Conservation (phyloP, 2,888 invertebrate genomes). For the Rhagophthalmus giganteus region DNA sequence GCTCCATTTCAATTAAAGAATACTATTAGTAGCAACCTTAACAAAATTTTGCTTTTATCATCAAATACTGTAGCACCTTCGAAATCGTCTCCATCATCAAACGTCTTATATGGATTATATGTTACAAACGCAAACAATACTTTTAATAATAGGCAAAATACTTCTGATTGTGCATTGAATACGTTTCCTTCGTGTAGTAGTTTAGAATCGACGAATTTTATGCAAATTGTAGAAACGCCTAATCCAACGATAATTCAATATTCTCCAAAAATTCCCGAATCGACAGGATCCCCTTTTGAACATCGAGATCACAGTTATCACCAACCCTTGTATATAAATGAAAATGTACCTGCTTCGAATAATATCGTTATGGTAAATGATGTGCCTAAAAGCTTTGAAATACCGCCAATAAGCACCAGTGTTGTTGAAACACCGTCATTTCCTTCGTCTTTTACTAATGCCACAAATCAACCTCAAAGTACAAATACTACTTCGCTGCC, state of each 20-base stretch:
- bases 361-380: neutral
- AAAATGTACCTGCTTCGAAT: conserved; percentile 1
- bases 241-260: neutral
- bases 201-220: conserved; percentile 10
- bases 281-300: neutral
- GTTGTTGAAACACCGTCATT: conserved; percentile 1
- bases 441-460: neutral
- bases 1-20: conserved; percentile 8
- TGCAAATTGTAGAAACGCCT: conserved; percentile 17
- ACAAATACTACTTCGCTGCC: conserved; percentile 1
- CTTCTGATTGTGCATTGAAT: conserved; percentile 7
- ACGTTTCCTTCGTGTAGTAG: conserved; percentile 5
- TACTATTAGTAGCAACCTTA: conserved; percentile 13
- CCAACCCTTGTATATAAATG: neutral
- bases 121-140: no score
- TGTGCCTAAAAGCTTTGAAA: neutral
- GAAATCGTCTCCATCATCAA: conserved; percentile 2
- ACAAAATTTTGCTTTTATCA: conserved; percentile 14
- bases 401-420: conserved; percentile 4
- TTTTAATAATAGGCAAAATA: no score
- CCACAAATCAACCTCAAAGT: conserved; percentile 1
- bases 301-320: conserved; percentile 22
- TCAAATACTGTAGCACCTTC: conserved; percentile 3
- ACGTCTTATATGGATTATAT: conserved; percentile 12
- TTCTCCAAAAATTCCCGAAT: neutral